Base-by-base conservation (phyloP, 2,888 invertebrate genomes). In the Hemistola chrysoprasaria region DNA sequence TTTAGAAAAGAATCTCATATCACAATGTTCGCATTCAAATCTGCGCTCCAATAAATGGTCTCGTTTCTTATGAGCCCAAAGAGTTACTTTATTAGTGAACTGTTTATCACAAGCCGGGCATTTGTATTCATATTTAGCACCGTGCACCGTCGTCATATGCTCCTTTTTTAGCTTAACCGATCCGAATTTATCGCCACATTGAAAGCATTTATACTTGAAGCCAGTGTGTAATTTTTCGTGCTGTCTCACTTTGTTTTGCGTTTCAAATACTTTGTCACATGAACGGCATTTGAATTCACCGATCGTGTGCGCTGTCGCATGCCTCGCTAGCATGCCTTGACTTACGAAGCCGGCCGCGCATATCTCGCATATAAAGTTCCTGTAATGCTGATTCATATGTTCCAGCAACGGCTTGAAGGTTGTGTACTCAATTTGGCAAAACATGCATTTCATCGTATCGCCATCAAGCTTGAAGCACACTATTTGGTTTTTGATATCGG, bases 251-350 rank as follows among this genome's bases (percentile, higher is more conserved):
- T 87, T 86, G 11, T 78, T 66, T 6, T 75, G 65, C 0, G 86
- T 87, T n/a, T 83, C 79, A 36, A 90, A 90, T 0, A 82, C 74
- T 59, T 90, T 90, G 0, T 79, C 64, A 42, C 90, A 90, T 4
- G 63, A 51, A 11, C 67, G 63, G 32, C 83, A 84, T 31, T 70
- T 65, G 47, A 77, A 81, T 0, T 65, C 61, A 0, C 79, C 80
- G 0, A 61, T 55, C 35, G 78, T 71, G 37, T 82, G 79, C 0
- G 65, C 71, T 25, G 72, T 66, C 0, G 63, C 62, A 41, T 83
- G 83, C 6, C 70, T 60, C 0, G 66, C 47, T 0, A 80, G 49
- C n/a, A 72, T 72, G 8, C 65, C 69, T 9, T 70, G 65, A 11
- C 69, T 75, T 0, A 81, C 72, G 23, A 81, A 83, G 0, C 82